These are phyloP conservation scores for Lutjanus argentimaculatus DNA, from an alignment of 2,797 vertebrate genomes.

Conservation along the genomic window DNA sequence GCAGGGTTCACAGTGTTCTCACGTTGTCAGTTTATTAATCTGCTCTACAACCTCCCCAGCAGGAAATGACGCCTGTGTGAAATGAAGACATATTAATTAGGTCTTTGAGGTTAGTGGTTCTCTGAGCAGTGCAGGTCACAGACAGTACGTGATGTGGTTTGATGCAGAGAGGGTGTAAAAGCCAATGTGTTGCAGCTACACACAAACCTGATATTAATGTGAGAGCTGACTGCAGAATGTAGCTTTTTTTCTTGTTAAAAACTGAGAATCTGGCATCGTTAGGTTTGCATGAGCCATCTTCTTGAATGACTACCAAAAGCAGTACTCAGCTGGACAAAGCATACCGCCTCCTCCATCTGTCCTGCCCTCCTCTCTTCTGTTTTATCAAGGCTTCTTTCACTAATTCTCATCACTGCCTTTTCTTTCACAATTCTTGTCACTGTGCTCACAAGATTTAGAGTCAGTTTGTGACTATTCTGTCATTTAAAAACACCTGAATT, in stretches of 20 bases:
- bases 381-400: slow-evolving; percentile 52
- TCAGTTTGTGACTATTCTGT: neutral
- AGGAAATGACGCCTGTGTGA: slow-evolving; percentile 53
- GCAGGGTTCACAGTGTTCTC: slow-evolving; percentile 42
- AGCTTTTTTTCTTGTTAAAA: slow-evolving; percentile 45
- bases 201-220: slow-evolving; percentile 25
- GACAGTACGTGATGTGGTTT: slow-evolving; percentile 6
- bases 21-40: slow-evolving; percentile 58
- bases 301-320: slow-evolving; percentile 75
- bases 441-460: slow-evolving; percentile 4
- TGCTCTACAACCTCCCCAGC: slow-evolving; percentile 35
- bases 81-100: slow-evolving; percentile 61
- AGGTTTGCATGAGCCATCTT: slow-evolving; percentile 66
- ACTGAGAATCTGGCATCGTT: slow-evolving; percentile 55
- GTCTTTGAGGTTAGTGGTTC: slow-evolving; percentile 17
- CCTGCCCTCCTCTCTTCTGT: slow-evolving; percentile 66
- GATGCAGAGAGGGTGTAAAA: slow-evolving; percentile 2
- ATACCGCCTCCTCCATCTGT: slow-evolving; percentile 75
- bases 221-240: slow-evolving; percentile 22
- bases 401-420: slow-evolving; percentile 24
- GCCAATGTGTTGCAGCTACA: neutral
- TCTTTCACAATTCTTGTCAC: slow-evolving; percentile 28
- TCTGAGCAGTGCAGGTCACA: slow-evolving; percentile 10
- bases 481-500: neutral
- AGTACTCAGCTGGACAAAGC: slow-evolving; percentile 70